Base-by-base conservation (phyloP, 2,797 vertebrate genomes). In the Xenops minutus region DNA sequence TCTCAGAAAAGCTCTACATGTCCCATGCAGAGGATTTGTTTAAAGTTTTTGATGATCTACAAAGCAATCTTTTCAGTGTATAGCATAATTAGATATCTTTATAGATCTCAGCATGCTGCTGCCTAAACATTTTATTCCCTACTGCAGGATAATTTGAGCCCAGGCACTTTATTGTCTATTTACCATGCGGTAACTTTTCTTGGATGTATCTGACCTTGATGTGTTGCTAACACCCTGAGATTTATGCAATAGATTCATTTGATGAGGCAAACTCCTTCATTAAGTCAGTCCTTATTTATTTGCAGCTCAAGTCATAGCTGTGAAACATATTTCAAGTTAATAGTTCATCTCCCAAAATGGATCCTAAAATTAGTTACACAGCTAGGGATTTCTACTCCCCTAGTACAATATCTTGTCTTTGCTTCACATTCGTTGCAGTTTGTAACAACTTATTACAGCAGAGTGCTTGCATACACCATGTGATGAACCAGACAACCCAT, bases 111-210 rank as follows among this genome's bases (percentile, higher is more conserved):
- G n/a, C 6, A 44, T 54, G 37, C 14, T 56, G 12, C n/a, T 69
- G 8, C 48, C 41, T 79, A 67, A 86, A 85, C 14, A 54, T 44
- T 54, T 81, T 73, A 85, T 71, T 20, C 34, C 36, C 27, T 64
- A 49, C 34, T 87, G 54, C 20, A 79, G n/a, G 46, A 74, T 56
- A 79, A 85, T 56, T 78, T 63, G 26, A 84, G 46, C 5, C 12
- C 36, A 82, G 58, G 17, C 0, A 2, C 12, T 63, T 93, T 63
- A 23, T 22, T 7, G 24, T 67, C 85, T 79, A 39, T 79, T 92
- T 92, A 91, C 84, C 44, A 62, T 74, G 41, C 12, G 27, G 44
- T n/a, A 88, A 30, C 8, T 90, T 79, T 94, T 90, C 62, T 77
- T 93, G 61, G 10, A 54, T 43, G 4, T 78, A 32, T 66, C 27